Evolutionary conservation across 2,888 invertebrate genomes (phyloP).

Genomic region (Hololepta plana): DNA sequence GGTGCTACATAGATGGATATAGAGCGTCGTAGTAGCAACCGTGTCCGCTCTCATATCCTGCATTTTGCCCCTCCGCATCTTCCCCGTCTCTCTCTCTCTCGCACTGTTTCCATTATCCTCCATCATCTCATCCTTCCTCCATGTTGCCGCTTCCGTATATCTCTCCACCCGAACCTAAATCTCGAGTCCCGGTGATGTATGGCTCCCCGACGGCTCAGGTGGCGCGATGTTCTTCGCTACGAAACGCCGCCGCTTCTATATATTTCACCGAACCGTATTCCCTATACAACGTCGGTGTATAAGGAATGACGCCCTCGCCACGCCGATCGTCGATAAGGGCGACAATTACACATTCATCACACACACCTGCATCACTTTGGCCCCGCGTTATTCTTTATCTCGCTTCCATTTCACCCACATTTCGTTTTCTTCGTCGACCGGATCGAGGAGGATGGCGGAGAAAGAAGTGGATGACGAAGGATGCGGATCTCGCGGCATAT

Average conservation of each 20-base stretch:
- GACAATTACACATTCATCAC: constrained; percentile 15
- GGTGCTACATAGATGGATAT: no score
- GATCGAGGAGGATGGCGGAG: no score
- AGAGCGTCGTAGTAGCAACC: constrained; percentile 19
- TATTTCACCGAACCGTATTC: no score
- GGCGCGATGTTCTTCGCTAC: constrained; percentile 15
- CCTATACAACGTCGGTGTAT: no score
- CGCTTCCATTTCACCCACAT: no score
- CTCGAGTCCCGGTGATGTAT: constrained; percentile 23
- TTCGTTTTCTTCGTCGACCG: no score
- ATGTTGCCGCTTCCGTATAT: no score
- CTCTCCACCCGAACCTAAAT: constrained; percentile 22
- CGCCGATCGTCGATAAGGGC: constrained; percentile 11
- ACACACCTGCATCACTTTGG: constrained; percentile 8
- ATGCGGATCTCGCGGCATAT: constrained; percentile 10
- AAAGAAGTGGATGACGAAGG: not conserved
- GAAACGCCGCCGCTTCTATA: constrained; percentile 11
- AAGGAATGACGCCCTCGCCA: constrained; percentile 1
- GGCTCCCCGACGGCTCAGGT: constrained; percentile 23
- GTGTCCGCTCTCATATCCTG: constrained; percentile 22
- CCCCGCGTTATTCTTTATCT: not conserved
- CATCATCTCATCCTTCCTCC: no score
- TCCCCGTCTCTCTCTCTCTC: no score
- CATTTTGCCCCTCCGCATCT: no score
- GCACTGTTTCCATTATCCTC: no score